A percentile compares a stretch with the other conserved stretches of the same genome.
Evolutionary conservation across 1,140 invertebrate genomes (phyloP).

Genomic region (Drosophila sp.): DNA sequence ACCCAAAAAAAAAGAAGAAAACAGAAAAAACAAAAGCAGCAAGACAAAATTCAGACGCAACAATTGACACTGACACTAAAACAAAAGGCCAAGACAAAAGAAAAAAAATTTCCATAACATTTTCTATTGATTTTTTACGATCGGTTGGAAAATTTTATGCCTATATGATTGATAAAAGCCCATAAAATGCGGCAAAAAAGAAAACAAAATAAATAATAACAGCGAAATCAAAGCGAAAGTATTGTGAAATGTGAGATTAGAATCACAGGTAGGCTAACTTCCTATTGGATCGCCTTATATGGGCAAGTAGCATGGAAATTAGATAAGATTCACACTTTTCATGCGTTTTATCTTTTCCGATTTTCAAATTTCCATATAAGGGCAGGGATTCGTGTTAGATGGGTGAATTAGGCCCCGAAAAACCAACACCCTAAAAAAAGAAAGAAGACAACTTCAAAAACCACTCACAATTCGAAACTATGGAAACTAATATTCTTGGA

Average conservation of each 20-base stretch:
- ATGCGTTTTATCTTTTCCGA: slow-evolving; percentile 14
- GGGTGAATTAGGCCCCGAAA: neutral
- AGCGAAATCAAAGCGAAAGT: neutral
- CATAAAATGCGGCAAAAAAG: slow-evolving; percentile 34
- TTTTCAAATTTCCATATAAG: slow-evolving; percentile 38
- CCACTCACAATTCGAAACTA: neutral
- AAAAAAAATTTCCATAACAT: slow-evolving; percentile 53
- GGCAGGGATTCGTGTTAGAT: neutral
- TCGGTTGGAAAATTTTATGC: slow-evolving; percentile 34
- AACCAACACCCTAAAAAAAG: slow-evolving; percentile 2
- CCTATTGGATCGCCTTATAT: neutral
- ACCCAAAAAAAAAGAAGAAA: slow-evolving; percentile 50
- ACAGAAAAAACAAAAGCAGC: neutral
- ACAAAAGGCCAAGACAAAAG: slow-evolving; percentile 26
- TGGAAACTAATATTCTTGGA: slow-evolving; percentile 7
- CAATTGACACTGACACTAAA: slow-evolving; percentile 70
- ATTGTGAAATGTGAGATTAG: slow-evolving; percentile 35
- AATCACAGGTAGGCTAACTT: neutral
- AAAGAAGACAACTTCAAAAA: neutral
- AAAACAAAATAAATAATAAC: neutral
- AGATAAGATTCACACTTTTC: slow-evolving; percentile 5
- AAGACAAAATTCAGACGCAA: slow-evolving; percentile 33
- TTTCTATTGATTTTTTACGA: slow-evolving; percentile 49
- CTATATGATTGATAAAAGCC: slow-evolving; percentile 9
- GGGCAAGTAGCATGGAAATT: slow-evolving; percentile 11